Evolutionary conservation across 2,113 vertebrate species (phyloP).

Genomic region (Sterrhoptilus dennistouni): DNA sequence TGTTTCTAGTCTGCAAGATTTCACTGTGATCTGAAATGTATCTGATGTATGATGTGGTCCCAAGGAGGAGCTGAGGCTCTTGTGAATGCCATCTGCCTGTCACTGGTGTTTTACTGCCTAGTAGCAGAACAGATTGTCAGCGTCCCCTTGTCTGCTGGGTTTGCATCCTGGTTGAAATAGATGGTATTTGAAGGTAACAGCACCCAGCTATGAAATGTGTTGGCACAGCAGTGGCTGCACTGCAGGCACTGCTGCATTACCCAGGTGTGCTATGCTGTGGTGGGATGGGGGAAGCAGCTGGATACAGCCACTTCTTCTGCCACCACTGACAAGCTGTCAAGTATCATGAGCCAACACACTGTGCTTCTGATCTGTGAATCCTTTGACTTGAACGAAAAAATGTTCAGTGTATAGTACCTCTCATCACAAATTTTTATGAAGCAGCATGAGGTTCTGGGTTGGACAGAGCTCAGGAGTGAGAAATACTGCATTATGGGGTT

Average conservation of each 20-base stretch:
- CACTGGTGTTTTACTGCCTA: background rate
- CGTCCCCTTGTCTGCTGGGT: background rate
- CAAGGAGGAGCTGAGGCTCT: background rate
- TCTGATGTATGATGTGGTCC: background rate
- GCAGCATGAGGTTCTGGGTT: background rate
- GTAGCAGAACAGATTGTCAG: background rate
- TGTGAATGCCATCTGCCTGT: background rate
- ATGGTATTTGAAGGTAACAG: background rate
- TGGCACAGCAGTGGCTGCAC: background rate
- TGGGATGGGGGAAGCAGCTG: background rate
- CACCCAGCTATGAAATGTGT: background rate
- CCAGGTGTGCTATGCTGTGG: fast-evolving
- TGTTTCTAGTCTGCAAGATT: background rate
- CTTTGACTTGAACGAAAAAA: background rate
- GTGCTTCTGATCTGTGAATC: slow-evolving; percentile 1
- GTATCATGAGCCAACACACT: background rate
- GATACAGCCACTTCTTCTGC: background rate
- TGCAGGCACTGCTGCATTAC: background rate
- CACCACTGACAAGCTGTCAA: background rate
- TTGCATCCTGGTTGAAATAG: background rate
- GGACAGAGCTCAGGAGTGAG: background rate
- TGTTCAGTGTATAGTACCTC: background rate
- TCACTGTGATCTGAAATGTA: background rate
- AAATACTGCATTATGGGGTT: background rate
- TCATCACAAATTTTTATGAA: background rate